A percentile compares a stretch with the other conserved stretches of the same genome.
Conservation (phyloP, 2,113 vertebrate species). For the Seriola aureovittata region DNA sequence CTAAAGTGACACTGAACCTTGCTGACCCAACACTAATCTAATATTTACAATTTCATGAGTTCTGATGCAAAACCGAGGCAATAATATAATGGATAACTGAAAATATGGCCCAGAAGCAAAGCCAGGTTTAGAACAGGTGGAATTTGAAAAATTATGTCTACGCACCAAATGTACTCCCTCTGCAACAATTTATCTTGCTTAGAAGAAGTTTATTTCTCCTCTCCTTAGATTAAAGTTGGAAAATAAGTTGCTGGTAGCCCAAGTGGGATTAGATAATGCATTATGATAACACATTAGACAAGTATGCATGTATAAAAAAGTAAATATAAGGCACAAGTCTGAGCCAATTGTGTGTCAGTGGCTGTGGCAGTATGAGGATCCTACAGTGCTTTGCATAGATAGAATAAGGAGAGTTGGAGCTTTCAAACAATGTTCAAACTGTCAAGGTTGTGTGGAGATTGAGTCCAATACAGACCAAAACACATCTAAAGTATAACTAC, state of each 20-base stretch:
- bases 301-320: background rate
- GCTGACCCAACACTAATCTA: constrained; percentile 25
- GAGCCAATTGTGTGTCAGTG: too few relatives aligned
- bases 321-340: too few relatives aligned
- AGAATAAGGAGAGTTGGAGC: background rate
- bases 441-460: background rate
- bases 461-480: background rate
- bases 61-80: background rate
- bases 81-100: background rate
- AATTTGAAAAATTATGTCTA: constrained; percentile 7
- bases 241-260: background rate
- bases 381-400: background rate
- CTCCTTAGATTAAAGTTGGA: background rate
- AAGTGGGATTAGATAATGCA: constrained; percentile 11
- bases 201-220: constrained; percentile 26
- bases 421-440: background rate
- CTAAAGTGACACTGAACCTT: background rate
- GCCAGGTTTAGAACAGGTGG: constrained; percentile 9
- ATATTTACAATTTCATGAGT: constrained; percentile 23
- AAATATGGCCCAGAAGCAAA: constrained; percentile 3
- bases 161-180: constrained; percentile 8
- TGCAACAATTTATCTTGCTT: constrained; percentile 31
- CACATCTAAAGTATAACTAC: background rate
- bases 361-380: too few relatives aligned
- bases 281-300: constrained; percentile 8